Base-by-base conservation (phyloP, 2,113 vertebrate genomes). In the Neofelis nebulosa region DNA sequence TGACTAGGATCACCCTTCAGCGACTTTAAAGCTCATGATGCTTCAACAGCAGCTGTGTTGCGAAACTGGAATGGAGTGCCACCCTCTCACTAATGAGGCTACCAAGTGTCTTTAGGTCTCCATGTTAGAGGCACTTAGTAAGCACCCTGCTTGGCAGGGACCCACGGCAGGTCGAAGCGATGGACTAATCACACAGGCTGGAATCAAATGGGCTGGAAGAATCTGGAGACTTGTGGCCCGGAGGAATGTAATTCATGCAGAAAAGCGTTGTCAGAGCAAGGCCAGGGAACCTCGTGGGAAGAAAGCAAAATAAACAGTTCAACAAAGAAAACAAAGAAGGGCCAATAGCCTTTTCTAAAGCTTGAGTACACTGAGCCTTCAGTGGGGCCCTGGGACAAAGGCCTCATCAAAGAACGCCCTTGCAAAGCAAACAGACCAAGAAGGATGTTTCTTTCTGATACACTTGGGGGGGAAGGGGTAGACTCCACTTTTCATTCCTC, bases 251-350 rank as follows among this genome's bases (percentile, higher is more conserved):
- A 99, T 99, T 99, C 98, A 99, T 98, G 99, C 98, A 98, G 98
- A 99, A 99, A 99, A 99, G 98, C 97, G 95, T 98, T 98, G 98
- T 98, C 98, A 98, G 98, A 98, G 98, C 2, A 81, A 98, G 98
- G 98, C 98, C 97, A 98, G 98, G 97, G 98, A 99, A 98, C 98
- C 97, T 98, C 98, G 96, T 99, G 98, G 98, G 99, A 99, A 99
- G 99, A 98, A 98, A 99, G 98, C 98, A 99, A 99, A 99, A 99
- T 98, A 99, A 99, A 99, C 98, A 99, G 98, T 98, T 98, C 98
- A 98, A 99, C 98, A 99, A 99, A 99, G 99, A 99, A 98, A 99
- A 99, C 98, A 99, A 99, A 99, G 98, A 97, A 89, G 0, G 97
- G 97, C 98, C 97, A 99, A 99, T 97, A 98, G 98, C 97, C 98